Evolutionary conservation across 2,797 vertebrate species (phyloP).

Genomic region (Aplochiton taeniatus): DNA sequence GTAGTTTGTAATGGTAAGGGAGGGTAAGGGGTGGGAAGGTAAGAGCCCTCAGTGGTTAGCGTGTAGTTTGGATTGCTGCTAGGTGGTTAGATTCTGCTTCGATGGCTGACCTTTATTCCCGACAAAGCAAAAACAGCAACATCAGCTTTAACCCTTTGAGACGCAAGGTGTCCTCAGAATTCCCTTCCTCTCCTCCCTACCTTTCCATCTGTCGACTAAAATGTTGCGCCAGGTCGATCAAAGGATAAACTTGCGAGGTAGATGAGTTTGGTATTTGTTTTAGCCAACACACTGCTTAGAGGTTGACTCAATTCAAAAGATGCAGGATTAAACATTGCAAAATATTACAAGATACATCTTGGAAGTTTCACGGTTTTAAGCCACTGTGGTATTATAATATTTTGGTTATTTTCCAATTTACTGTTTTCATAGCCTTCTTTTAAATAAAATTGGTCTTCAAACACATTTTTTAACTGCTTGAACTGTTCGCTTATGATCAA

Average conservation of each 20-base stretch:
- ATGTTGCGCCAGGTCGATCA: too few species aligned
- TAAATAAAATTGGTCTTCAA: too few species aligned
- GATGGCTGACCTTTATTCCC: constrained; percentile 37
- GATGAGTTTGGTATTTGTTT: too few species aligned
- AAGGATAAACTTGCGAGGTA: too few species aligned
- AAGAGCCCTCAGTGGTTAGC: constrained; percentile 75
- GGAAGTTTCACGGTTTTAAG: too few species aligned
- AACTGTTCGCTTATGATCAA: constrained; percentile 7
- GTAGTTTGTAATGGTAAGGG: background rate
- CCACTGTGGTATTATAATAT: too few species aligned
- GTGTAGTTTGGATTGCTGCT: constrained; percentile 74
- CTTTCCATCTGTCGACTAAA: background rate
- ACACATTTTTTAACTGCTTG: too few species aligned
- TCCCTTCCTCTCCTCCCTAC: constrained; percentile 16
- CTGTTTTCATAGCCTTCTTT: too few species aligned
- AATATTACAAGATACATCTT: constrained; percentile 37
- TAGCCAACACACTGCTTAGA: constrained; percentile 6
- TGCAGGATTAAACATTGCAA: too few species aligned
- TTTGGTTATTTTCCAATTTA: too few species aligned
- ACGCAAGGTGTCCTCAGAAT: constrained; percentile 54
- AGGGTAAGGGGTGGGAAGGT: constrained; percentile 13
- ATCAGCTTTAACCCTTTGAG: constrained; percentile 81
- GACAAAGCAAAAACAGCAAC: constrained; percentile 52
- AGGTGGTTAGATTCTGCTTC: constrained; percentile 79
- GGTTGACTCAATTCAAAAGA: constrained; percentile 31